A percentile compares a stretch with the other conserved stretches of the same genome.
phyloP scores from a whole-genome alignment of 2,888 invertebrate genomes.

The Dolichomitus sp. region DNA sequence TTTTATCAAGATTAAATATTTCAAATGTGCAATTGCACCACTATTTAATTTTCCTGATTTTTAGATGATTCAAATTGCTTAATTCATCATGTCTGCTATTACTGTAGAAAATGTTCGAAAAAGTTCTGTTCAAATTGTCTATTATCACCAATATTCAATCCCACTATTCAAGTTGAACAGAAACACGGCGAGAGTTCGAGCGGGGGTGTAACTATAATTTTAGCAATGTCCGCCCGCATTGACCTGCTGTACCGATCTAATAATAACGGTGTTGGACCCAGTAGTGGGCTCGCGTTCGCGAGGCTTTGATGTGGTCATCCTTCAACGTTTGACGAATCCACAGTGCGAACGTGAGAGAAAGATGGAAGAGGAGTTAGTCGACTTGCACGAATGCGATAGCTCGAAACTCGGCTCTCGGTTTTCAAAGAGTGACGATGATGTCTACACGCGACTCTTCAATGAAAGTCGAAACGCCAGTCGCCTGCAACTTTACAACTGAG shows the following conservation, averaged over 20 bases:
- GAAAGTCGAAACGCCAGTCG: conserved; percentile 66
- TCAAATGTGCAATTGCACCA: too few species aligned
- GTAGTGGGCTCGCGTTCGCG: conserved; percentile 1
- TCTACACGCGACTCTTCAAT: conserved; percentile 29
- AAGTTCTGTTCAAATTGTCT: neutral
- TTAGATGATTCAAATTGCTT: too few species aligned
- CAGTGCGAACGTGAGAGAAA: conserved; percentile 61
- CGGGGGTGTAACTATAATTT: conserved; percentile 61
- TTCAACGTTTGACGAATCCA: conserved; percentile 81
- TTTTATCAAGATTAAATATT: too few species aligned
- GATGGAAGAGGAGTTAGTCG: conserved; percentile 25
- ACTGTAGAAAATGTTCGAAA: neutral
- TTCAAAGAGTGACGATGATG: conserved; percentile 61
- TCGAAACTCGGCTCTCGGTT: conserved; percentile 53
- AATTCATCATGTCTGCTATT: neutral
- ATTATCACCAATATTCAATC: neutral
- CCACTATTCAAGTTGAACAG: neutral
- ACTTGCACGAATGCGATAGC: conserved; percentile 27
- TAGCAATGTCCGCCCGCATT: conserved; percentile 60
- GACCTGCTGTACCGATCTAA: conserved; percentile 55
- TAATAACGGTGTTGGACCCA: conserved; percentile 50
- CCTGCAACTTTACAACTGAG: neutral
- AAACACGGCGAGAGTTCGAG: conserved; percentile 1
- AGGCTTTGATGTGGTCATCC: conserved; percentile 82
- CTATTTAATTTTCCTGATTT: too few species aligned